Conservation (phyloP, 2,888 invertebrate species). For the Acanthococcus lagerstroemiae region DNA sequence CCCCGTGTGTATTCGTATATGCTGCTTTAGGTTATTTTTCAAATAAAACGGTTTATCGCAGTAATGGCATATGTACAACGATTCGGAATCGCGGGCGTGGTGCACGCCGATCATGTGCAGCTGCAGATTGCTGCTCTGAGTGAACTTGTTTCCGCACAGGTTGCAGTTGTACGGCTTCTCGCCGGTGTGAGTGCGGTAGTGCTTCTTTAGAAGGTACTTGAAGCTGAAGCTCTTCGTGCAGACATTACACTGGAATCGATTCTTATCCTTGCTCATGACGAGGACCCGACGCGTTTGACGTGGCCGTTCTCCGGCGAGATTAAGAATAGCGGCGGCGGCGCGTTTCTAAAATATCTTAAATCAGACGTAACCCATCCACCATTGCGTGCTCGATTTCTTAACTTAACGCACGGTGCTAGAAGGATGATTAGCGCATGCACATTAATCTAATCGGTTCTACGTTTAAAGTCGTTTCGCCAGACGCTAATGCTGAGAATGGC, state of each 20-base stretch:
- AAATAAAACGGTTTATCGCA: slow-evolving; percentile 67
- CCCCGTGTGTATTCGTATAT: slow-evolving; percentile 62
- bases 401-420: too few species aligned
- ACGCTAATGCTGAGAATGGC: not conserved
- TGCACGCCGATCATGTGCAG: slow-evolving; percentile 25
- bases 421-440: too few species aligned
- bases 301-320: too few species aligned
- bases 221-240: slow-evolving; percentile 15
- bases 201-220: slow-evolving; percentile 20
- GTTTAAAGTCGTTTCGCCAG: too few species aligned
- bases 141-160: slow-evolving; percentile 11
- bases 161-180: slow-evolving; percentile 22
- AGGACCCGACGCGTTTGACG: not conserved
- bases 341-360: too few species aligned
- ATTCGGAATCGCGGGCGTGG: slow-evolving; percentile 9
- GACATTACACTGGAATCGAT: slow-evolving; percentile 11
- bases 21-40: slow-evolving; percentile 62
- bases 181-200: slow-evolving; percentile 20
- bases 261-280: slow-evolving; percentile 13
- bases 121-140: slow-evolving; percentile 21
- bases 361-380: not conserved
- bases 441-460: too few species aligned
- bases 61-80: slow-evolving; percentile 50
- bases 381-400: too few species aligned
- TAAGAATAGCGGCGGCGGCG: too few species aligned